Evolutionary conservation across 1,140 invertebrate genomes (phyloP).

Genomic region (Cherax destructor): DNA sequence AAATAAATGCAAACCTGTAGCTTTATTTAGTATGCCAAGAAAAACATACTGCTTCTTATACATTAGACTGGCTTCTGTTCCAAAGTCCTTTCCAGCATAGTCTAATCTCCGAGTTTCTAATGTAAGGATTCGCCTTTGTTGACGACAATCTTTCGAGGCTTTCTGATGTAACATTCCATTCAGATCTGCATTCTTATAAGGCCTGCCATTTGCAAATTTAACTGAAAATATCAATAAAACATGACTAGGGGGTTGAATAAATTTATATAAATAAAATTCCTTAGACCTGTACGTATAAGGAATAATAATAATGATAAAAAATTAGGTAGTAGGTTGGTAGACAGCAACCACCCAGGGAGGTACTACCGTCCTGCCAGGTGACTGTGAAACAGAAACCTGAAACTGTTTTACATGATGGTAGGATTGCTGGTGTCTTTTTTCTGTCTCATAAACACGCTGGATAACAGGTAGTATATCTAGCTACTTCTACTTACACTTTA

Average conservation of each 20-base stretch:
- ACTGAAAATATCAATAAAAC: background rate
- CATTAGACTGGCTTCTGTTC: background rate
- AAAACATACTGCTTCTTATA: background rate
- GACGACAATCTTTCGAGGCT: background rate
- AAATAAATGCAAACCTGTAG: slow-evolving; percentile 1
- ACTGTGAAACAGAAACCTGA: too few species aligned
- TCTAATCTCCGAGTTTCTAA: background rate
- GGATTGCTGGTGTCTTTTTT: too few species aligned
- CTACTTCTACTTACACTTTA: too few species aligned
- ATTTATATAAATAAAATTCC: too few species aligned
- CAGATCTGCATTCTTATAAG: background rate
- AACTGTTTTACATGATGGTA: too few species aligned
- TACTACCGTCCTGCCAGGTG: too few species aligned
- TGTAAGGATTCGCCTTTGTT: background rate
- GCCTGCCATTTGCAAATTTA: background rate
- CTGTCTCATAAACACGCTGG: too few species aligned
- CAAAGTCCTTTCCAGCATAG: background rate
- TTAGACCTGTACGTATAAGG: too few species aligned
- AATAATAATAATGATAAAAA: too few species aligned
- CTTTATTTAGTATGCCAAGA: background rate
- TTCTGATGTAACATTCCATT: background rate
- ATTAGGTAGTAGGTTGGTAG: too few species aligned
- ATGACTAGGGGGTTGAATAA: background rate
- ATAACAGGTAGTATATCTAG: too few species aligned
- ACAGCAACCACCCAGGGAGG: too few species aligned